These are phyloP conservation scores for Plagiodera versicolora DNA, from an alignment of 2,888 invertebrate species.

Conservation along the genomic window DNA sequence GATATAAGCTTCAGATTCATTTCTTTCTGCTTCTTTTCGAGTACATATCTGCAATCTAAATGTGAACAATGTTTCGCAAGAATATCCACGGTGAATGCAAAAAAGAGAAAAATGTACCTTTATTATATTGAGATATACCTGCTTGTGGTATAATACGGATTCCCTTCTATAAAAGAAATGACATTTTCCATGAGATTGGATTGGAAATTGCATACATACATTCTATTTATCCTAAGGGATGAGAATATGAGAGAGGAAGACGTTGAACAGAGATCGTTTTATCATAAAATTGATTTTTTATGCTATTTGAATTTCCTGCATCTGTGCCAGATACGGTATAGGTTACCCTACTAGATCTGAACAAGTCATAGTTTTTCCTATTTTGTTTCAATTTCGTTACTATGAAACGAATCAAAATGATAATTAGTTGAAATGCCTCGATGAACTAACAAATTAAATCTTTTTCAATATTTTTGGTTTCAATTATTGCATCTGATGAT, in stretches of 20 bases:
- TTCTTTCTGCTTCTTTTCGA: neutral
- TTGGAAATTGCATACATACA: slow-evolving; percentile 32
- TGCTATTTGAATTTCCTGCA: neutral
- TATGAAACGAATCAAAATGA: no score
- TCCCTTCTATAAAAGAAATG: slow-evolving; percentile 23
- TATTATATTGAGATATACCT: slow-evolving; percentile 30
- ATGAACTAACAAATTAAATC: no score
- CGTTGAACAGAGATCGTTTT: slow-evolving; percentile 20
- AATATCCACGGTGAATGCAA: neutral
- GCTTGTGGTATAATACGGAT: slow-evolving; percentile 26
- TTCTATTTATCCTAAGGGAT: slow-evolving; percentile 25
- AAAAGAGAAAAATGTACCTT: slow-evolving; percentile 19
- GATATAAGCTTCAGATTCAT: neutral
- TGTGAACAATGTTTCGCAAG: neutral
- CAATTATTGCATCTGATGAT: no score
- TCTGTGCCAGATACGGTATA: neutral
- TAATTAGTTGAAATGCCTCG: no score
- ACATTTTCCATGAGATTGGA: slow-evolving; percentile 27
- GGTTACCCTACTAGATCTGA: neutral
- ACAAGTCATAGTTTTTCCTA: no score
- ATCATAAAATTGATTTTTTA: slow-evolving; percentile 31
- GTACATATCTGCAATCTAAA: neutral
- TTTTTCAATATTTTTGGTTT: no score
- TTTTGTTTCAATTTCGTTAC: no score
- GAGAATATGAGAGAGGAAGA: slow-evolving; percentile 19